phyloP scores from a whole-genome alignment of 2,113 vertebrate genomes.

The Ifrita kowaldi region DNA sequence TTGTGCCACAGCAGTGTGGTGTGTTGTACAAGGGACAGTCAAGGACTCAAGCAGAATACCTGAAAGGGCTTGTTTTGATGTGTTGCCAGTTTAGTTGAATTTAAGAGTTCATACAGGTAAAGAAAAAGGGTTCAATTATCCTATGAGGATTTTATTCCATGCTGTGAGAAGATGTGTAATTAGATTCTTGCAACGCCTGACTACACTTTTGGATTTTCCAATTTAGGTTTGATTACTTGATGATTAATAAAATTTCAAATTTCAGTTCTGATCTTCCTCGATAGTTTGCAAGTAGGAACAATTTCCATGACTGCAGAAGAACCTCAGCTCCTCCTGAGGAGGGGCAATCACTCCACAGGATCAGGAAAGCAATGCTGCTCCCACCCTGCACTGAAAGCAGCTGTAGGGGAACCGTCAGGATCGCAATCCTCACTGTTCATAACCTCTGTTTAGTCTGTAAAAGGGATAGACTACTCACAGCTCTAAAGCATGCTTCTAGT shows the following conservation, averaged over 20 bases:
- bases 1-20: not conserved
- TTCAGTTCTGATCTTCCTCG: not conserved
- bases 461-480: not conserved
- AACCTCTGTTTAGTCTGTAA: not conserved
- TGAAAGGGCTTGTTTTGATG: not conserved
- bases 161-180: not conserved
- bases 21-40: not conserved
- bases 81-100: not conserved
- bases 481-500: not conserved
- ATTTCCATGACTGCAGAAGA: not conserved
- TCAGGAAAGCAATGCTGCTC: not conserved
- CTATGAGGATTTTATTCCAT: not conserved
- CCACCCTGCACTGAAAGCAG: not conserved
- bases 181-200: not conserved
- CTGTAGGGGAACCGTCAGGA: not conserved
- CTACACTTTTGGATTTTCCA: not conserved
- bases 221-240: constrained; percentile 23
- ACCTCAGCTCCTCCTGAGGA: not conserved
- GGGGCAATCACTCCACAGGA: not conserved
- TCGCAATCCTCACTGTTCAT: not conserved
- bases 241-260: constrained; percentile 27
- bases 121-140: not conserved
- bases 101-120: not conserved
- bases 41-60: not conserved
- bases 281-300: not conserved